Evolutionary conservation across 2,888 invertebrate genomes (phyloP), one percentile per base, ranked within the genome.

Genomic region (Melieria crassipennis): DNA sequence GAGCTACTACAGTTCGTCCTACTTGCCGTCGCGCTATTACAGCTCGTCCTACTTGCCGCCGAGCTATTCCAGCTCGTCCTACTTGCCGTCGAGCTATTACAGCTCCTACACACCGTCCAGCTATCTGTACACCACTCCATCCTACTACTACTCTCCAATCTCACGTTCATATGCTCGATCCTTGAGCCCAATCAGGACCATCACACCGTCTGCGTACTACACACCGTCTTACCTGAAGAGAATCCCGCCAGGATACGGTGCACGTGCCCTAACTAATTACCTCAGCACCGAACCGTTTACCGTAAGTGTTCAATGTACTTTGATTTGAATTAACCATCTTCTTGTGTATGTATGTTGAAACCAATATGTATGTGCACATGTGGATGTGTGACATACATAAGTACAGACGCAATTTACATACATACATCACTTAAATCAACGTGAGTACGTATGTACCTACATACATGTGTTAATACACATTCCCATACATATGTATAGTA

Each of bases 241-340:
- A 84, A 87, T 89, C 76, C 89, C 92, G 76, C 91, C 92, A 48
- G 87, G 88, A 82, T 86, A 87, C 69, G 89, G 90, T 75, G 88
- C 91, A 80, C 91, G 91, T 74, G 91, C 93, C 79, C 89, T 92
- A 78, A 93, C 93, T 80, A 91, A 92, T 84, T 95, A 91, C 88
- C 92, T 92, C 87, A 92, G 92, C 88, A 93, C 94, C 78, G 92
- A 91, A 83, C 88, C 91, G 79, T 90, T 91, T 80, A 91, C 91
- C 91, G 94, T 94, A 88, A 89, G 89, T 87, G 82, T 81, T 69
- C 45, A 50, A 52, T 55, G 50, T 52, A 30, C 42, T 48, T 30
- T 42, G 30, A 47, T 47, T 42, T 47, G 6, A 61, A 13, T 47
- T 61, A 61, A 47, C 47, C 5, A 61, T 30, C 46, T 7, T 47